Conservation (phyloP, 2,888 invertebrate genomes). For the Lamellibrachia satsuma region DNA sequence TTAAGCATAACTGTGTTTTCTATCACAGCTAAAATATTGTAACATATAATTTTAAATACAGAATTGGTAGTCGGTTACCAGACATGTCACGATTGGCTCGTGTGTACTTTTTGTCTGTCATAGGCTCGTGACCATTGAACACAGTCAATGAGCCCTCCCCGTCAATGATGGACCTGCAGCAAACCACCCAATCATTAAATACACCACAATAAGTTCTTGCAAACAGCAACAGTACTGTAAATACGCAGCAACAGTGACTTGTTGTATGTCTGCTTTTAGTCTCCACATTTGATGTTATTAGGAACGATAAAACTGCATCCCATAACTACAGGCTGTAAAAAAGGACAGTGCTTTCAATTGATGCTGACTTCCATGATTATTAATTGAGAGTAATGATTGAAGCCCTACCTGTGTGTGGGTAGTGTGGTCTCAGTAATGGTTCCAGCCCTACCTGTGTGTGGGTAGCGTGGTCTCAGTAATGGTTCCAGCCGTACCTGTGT, state of each 20-base stretch:
- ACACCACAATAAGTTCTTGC: too few species aligned
- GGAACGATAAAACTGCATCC: background rate
- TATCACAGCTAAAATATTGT: background rate
- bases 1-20: too few species aligned
- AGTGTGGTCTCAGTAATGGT: too few species aligned
- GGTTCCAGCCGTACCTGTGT: too few species aligned
- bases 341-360: background rate
- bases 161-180: background rate
- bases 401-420: too few species aligned
- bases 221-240: too few species aligned
- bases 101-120: slow-evolving; percentile 43
- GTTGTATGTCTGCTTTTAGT: background rate
- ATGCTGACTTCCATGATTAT: background rate
- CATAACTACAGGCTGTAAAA: too few species aligned
- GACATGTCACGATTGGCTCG: slow-evolving; percentile 44
- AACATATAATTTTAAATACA: background rate
- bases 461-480: too few species aligned
- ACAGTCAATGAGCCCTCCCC: slow-evolving; percentile 30
- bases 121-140: slow-evolving; percentile 45
- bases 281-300: background rate
- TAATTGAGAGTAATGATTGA: too few species aligned
- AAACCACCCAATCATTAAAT: too few species aligned
- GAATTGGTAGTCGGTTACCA: slow-evolving; percentile 31
- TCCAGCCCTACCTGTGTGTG: too few species aligned
- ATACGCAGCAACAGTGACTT: too few species aligned